Conservation (phyloP, 2,113 vertebrate genomes). For the Lynx canadensis region DNA sequence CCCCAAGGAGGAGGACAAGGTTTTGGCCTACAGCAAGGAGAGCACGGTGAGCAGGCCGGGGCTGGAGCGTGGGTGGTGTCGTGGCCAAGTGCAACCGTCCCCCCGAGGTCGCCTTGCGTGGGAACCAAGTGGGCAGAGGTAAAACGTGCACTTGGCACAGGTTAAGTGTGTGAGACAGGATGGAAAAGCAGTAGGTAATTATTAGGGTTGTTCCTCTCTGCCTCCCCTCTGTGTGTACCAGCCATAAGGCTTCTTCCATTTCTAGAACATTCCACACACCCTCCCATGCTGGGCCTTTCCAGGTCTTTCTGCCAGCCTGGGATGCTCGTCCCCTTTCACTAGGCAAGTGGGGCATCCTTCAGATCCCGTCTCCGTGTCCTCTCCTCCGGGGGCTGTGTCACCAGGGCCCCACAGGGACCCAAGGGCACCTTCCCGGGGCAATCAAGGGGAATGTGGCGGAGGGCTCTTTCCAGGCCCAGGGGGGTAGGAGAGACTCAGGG, state of each 20-base stretch:
- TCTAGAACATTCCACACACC: background rate
- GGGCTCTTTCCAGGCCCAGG: background rate
- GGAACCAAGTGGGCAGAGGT: accelerated
- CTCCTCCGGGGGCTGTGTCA: background rate
- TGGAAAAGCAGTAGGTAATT: accelerated
- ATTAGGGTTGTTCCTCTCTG: accelerated
- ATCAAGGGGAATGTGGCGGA: accelerated
- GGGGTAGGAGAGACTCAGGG: accelerated
- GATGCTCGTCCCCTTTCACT: background rate
- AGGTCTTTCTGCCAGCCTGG: background rate
- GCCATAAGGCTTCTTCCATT: background rate
- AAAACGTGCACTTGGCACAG: accelerated
- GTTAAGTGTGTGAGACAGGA: accelerated
- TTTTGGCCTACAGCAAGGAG: conserved; percentile 94
- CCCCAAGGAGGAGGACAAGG: conserved; percentile 95
- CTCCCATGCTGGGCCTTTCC: accelerated
- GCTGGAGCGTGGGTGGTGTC: background rate
- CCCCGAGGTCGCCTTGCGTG: accelerated
- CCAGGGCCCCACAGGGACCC: background rate
- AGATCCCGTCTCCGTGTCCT: background rate
- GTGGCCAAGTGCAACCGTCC: accelerated
- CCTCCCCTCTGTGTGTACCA: too few relatives aligned
- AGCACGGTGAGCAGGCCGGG: conserved; percentile 86
- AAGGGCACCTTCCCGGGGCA: accelerated
- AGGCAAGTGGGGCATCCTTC: background rate